A percentile compares a stretch with the other conserved stretches of the same genome.
These are phyloP conservation scores for Globia sparganii DNA, from an alignment of 2,888 invertebrate genomes.

Conservation along the genomic window DNA sequence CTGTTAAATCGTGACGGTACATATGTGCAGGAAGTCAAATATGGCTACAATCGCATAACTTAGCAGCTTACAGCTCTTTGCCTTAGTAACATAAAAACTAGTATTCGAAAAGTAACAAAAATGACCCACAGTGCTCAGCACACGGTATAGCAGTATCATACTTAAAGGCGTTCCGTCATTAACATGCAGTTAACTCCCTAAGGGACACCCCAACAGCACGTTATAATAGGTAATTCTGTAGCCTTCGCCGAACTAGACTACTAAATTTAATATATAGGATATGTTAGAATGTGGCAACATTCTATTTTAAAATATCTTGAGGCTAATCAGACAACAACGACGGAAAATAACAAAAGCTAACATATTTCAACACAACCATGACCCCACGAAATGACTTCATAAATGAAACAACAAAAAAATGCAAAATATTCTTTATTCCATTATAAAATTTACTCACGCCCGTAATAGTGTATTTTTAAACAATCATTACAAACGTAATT, in stretches of 20 bases:
- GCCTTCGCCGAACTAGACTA: neutral
- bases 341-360: constrained; percentile 8
- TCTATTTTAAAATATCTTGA: neutral
- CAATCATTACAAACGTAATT: constrained; percentile 49
- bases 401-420: constrained; percentile 59
- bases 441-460: constrained; percentile 67
- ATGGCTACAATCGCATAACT: neutral
- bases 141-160: neutral
- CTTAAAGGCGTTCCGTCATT: neutral
- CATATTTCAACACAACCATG: constrained; percentile 32
- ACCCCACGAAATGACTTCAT: constrained; percentile 3
- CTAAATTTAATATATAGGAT: neutral
- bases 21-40: neutral
- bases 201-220: neutral
- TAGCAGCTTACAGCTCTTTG: neutral
- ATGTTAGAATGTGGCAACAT: too few species aligned
- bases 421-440: constrained; percentile 68
- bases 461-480: constrained; percentile 57
- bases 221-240: neutral
- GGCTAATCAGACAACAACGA: neutral
- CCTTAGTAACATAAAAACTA: neutral
- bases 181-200: neutral
- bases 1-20: constrained; percentile 3
- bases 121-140: neutral
- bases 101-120: neutral